Conservation (phyloP, 1,140 invertebrate species). For the Danaus melanippus region DNA sequence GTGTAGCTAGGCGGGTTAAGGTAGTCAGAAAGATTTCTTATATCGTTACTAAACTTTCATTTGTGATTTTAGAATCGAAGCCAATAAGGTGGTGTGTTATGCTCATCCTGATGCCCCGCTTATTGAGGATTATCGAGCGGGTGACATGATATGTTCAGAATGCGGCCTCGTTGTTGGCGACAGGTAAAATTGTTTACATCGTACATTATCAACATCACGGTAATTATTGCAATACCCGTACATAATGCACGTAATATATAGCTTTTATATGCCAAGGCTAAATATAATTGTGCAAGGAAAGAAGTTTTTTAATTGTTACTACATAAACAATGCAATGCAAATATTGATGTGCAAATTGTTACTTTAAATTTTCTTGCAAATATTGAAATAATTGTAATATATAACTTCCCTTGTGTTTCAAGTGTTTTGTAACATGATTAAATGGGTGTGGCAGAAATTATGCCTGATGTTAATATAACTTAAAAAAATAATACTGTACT, state of each 20-base stretch:
- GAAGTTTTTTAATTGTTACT: background rate
- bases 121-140: slow-evolving; percentile 98
- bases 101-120: slow-evolving; percentile 96
- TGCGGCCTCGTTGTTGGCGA: slow-evolving; percentile 99
- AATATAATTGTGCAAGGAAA: slow-evolving; percentile 19
- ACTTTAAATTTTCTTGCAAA: too few relatives aligned
- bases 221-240: slow-evolving; percentile 7
- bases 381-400: too few relatives aligned
- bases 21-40: slow-evolving; percentile 25
- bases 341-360: too few relatives aligned
- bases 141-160: slow-evolving; percentile 98
- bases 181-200: slow-evolving; percentile 75
- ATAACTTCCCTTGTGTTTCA: slow-evolving; percentile 1
- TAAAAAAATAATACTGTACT: too few relatives aligned
- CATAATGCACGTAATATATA: slow-evolving; percentile 11
- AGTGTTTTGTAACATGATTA: slow-evolving; percentile 2
- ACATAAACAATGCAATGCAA: too few relatives aligned
- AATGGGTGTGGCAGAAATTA: too few relatives aligned
- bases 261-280: slow-evolving; percentile 21
- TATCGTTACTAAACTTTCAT: slow-evolving; percentile 29
- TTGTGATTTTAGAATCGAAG: slow-evolving; percentile 75
- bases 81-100: slow-evolving; percentile 89
- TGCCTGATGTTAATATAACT: too few relatives aligned
- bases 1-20: slow-evolving; percentile 12
- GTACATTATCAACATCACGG: slow-evolving; percentile 2